Percentiles rank a stretch among this genome's conserved stretches.
Evolutionary conservation across 1,140 invertebrate genomes (phyloP).

Genomic region (Metaphire vulgaris): DNA sequence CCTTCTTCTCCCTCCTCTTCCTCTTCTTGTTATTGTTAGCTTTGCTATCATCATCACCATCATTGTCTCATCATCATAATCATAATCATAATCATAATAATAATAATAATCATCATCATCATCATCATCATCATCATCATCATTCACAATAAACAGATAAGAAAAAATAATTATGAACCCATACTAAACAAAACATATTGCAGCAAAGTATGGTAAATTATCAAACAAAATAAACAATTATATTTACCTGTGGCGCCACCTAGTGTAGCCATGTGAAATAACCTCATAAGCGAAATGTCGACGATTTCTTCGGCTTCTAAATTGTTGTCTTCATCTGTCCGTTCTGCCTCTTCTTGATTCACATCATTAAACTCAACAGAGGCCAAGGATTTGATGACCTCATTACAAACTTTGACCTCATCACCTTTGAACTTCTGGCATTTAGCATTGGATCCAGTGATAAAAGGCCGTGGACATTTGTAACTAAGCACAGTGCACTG

Average conservation of each 20-base stretch:
- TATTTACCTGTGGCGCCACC: neutral
- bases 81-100: too few relatives aligned
- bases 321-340: neutral
- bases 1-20: too few relatives aligned
- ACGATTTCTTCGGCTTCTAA: neutral
- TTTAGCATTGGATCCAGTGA: neutral
- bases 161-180: too few relatives aligned
- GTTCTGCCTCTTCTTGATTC: neutral
- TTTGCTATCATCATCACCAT: too few relatives aligned
- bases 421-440: neutral
- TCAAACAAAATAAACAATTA: neutral
- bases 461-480: neutral
- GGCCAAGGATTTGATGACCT: neutral
- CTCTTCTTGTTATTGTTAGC: too few relatives aligned
- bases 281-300: neutral
- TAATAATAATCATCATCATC: too few relatives aligned
- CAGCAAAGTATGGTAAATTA: too few relatives aligned
- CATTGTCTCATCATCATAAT: too few relatives aligned
- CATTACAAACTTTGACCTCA: neutral
- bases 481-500: neutral
- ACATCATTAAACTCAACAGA: neutral
- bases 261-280: neutral
- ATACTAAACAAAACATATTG: too few relatives aligned
- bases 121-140: too few relatives aligned
- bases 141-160: too few relatives aligned